These are phyloP conservation scores for Apamea monoglypha DNA, from an alignment of 2,888 invertebrate species.

Conservation along the genomic window DNA sequence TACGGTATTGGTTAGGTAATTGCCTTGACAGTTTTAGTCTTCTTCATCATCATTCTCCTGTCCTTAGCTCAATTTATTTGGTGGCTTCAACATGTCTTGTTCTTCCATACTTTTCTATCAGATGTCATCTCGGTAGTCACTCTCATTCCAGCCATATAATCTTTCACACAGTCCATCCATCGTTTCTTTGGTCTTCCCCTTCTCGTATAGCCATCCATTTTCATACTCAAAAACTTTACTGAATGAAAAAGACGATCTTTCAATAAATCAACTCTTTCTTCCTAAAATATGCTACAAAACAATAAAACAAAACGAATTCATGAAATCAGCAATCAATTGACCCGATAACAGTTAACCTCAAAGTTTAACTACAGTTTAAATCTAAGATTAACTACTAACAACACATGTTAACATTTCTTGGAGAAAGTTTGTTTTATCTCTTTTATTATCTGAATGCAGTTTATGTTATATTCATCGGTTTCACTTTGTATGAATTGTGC, in stretches of 20 bases:
- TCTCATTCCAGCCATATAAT: too few species aligned
- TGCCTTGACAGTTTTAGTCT: neutral
- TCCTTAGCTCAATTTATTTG: too few species aligned
- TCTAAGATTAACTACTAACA: conserved; percentile 3
- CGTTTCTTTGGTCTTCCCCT: too few species aligned
- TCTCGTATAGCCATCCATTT: too few species aligned
- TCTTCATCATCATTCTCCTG: too few species aligned
- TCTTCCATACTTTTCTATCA: too few species aligned
- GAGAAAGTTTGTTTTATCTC: conserved; percentile 41
- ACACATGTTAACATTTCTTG: conserved; percentile 14
- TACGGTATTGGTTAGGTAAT: neutral
- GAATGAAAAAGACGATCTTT: neutral
- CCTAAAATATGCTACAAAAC: neutral
- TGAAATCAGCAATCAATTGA: neutral
- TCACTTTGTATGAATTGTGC: conserved; percentile 14
- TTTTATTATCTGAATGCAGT: conserved; percentile 19
- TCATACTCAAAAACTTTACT: too few species aligned
- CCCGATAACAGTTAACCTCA: conserved; percentile 25
- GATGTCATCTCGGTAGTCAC: too few species aligned
- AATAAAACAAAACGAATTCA: neutral
- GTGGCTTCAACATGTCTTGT: too few species aligned
- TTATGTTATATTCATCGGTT: conserved; percentile 18
- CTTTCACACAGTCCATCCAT: too few species aligned
- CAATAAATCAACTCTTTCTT: neutral
- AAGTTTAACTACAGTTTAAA: conserved; percentile 16